These are phyloP conservation scores for Eristalis intricaria DNA, from an alignment of 2,888 invertebrate genomes.

Conservation along the genomic window DNA sequence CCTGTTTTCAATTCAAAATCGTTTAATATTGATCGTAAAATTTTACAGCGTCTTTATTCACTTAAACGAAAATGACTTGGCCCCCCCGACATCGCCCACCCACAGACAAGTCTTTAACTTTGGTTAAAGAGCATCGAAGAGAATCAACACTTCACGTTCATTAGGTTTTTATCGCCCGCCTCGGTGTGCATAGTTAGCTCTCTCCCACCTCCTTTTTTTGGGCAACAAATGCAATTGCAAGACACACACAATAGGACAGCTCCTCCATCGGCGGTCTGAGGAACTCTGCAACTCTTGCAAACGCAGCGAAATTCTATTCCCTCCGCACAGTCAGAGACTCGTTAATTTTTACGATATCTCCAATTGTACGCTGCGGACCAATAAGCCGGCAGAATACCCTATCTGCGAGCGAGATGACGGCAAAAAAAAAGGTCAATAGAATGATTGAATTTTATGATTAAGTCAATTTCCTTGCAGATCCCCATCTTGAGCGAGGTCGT, in stretches of 20 bases:
- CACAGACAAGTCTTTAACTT: constrained; percentile 33
- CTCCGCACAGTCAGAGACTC: constrained; percentile 23
- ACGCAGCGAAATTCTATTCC: constrained; percentile 28
- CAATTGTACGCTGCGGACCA: constrained; percentile 65
- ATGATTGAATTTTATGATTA: constrained; percentile 73
- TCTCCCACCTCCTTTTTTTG: background rate
- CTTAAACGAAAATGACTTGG: constrained; percentile 38
- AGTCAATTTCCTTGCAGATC: constrained; percentile 62
- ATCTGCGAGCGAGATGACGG: constrained; percentile 1
- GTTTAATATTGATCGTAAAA: constrained; percentile 33
- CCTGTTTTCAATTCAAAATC: constrained; percentile 1
- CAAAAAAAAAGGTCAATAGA: constrained; percentile 71
- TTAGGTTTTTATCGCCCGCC: constrained; percentile 53
- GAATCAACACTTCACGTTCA: constrained; percentile 62
- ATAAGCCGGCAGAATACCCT: constrained; percentile 31
- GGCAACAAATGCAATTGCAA: constrained; percentile 31
- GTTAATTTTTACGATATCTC: constrained; percentile 68
- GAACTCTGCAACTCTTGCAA: constrained; percentile 31
- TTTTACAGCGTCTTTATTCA: constrained; percentile 59
- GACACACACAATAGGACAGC: constrained; percentile 38
- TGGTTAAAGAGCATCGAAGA: constrained; percentile 36
- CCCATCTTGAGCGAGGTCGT: background rate
- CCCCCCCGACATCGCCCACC: background rate
- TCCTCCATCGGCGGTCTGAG: no score
- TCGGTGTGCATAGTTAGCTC: background rate